Evolutionary conservation across 2,888 invertebrate species (phyloP).

Genomic region (Amiota minor): DNA sequence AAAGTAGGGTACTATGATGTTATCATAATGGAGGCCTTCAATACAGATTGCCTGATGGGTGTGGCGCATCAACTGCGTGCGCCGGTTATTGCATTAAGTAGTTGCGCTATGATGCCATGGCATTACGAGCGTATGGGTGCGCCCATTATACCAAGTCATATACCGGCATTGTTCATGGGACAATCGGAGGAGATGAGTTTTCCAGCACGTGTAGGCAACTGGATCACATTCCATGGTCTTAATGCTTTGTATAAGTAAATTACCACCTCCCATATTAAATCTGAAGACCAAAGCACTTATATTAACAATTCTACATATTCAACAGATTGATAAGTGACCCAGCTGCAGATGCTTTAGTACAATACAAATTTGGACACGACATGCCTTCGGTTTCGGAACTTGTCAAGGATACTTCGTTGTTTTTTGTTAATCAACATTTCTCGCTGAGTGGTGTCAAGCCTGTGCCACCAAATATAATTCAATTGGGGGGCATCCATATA

Average conservation of each 20-base stretch:
- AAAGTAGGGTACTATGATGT: conserved; percentile 78
- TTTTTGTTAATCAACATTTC: conserved; percentile 76
- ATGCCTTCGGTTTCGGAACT: conserved; percentile 74
- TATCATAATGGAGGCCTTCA: conserved; percentile 81
- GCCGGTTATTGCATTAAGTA: conserved; percentile 75
- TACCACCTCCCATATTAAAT: background rate
- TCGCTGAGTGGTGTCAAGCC: conserved; percentile 75
- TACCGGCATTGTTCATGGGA: conserved; percentile 75
- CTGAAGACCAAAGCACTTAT: background rate
- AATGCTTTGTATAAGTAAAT: conserved; percentile 67
- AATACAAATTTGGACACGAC: conserved; percentile 69
- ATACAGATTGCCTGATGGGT: conserved; percentile 81
- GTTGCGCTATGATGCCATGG: conserved; percentile 79
- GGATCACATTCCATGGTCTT: conserved; percentile 60
- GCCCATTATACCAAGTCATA: conserved; percentile 77
- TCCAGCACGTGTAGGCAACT: conserved; percentile 74
- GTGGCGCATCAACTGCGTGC: conserved; percentile 78
- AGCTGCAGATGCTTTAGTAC: conserved; percentile 59
- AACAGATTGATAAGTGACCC: conserved; percentile 54
- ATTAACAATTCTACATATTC: background rate
- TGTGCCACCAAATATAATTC: conserved; percentile 74
- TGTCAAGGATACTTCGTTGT: conserved; percentile 70
- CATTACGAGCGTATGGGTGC: conserved; percentile 76
- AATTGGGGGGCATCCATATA: conserved; percentile 76
- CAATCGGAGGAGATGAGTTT: conserved; percentile 74